Conservation (phyloP, 2,113 vertebrate genomes). For the Serinus canaria region DNA sequence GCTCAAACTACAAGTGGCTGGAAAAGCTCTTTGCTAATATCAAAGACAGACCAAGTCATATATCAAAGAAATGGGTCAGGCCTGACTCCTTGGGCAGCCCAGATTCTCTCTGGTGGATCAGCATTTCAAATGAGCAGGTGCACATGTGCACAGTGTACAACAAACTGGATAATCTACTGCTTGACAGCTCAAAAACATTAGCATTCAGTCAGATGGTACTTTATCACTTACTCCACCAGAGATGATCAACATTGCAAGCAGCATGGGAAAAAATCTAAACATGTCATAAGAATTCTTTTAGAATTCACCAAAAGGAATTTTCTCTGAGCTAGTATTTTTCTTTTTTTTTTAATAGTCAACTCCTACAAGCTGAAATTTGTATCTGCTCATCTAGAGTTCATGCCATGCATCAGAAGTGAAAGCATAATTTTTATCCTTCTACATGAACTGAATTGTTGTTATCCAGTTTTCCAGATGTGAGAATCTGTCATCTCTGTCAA, state of each 20-base stretch:
- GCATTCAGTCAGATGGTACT: conserved; percentile 6
- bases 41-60: conserved; percentile 20
- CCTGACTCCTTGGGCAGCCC: conserved; percentile 25
- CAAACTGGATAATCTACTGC: not conserved
- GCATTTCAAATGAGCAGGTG: conserved; percentile 56
- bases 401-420: conserved; percentile 63
- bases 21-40: conserved; percentile 35
- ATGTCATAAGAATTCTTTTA: not conserved
- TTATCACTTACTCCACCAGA: conserved; percentile 20
- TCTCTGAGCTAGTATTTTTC: conserved; percentile 21
- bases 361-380: conserved; percentile 52
- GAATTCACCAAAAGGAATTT: conserved; percentile 26
- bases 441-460: conserved; percentile 69
- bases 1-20: conserved; percentile 16
- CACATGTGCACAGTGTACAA: conserved; percentile 22
- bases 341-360: not conserved
- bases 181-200: conserved; percentile 5
- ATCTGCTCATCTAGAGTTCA: conserved; percentile 60
- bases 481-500: conserved; percentile 71
- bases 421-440: conserved; percentile 66
- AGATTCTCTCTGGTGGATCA: conserved; percentile 46
- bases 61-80: conserved; percentile 60
- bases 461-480: conserved; percentile 74
- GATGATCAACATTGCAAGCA: not conserved
- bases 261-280: not conserved